These are phyloP conservation scores for Pangasius sanitwongsei DNA, from an alignment of 2,797 vertebrate genomes.

Conservation along the genomic window DNA sequence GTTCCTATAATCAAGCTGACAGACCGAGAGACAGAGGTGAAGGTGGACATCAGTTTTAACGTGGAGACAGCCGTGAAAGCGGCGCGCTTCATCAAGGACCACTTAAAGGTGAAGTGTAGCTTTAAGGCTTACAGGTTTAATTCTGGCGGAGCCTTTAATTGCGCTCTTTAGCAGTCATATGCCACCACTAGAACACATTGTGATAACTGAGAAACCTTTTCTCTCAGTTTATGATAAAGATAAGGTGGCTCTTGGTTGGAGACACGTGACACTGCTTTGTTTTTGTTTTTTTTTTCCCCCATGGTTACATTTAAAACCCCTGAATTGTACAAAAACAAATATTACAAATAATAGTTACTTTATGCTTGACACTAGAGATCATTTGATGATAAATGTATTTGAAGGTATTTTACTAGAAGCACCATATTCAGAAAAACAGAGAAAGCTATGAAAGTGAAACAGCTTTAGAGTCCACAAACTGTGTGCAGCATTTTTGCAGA, in stretches of 20 bases:
- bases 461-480: too few relatives aligned
- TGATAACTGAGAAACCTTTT: neutral
- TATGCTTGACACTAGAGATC: too few relatives aligned
- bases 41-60: constrained; percentile 99
- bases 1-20: constrained; percentile 98
- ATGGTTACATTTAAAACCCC: too few relatives aligned
- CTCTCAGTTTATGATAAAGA: neutral
- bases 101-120: constrained; percentile 83
- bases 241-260: neutral
- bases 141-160: neutral
- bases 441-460: too few relatives aligned
- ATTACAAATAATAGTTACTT: too few relatives aligned
- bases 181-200: neutral
- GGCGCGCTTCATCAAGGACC: constrained; percentile 93
- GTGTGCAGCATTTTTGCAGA: neutral
- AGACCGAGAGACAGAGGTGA: constrained; percentile 94
- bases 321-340: too few relatives aligned
- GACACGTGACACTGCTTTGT: neutral
- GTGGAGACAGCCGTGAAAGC: constrained; percentile 95
- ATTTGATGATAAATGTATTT: too few relatives aligned
- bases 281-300: neutral
- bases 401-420: too few relatives aligned
- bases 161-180: neutral
- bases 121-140: neutral
- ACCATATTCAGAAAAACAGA: too few relatives aligned